phyloP scores from a whole-genome alignment of 2,797 vertebrate species.

The Dryobates pubescens region DNA sequence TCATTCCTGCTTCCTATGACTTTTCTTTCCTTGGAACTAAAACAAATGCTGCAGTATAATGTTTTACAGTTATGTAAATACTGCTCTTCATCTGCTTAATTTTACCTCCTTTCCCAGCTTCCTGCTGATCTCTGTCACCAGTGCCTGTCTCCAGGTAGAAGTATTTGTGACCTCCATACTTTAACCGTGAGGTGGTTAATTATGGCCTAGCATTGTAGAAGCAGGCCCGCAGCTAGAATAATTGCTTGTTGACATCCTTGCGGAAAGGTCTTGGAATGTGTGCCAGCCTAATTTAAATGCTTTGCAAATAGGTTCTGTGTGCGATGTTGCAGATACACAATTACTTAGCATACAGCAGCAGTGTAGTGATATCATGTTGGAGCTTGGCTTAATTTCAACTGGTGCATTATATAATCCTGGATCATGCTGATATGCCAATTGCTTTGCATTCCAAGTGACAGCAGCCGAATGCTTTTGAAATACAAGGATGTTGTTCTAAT shows the following conservation, averaged over 20 bases:
- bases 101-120: neutral
- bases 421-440: constrained; percentile 29
- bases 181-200: neutral
- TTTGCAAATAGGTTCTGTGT: neutral
- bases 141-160: neutral
- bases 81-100: neutral
- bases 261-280: neutral
- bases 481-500: neutral
- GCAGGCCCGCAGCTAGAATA: neutral
- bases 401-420: constrained; percentile 4
- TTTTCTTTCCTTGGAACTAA: neutral
- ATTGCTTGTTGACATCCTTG: neutral
- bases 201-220: neutral
- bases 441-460: constrained; percentile 4
- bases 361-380: neutral
- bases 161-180: neutral
- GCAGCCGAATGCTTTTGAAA: neutral
- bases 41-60: neutral
- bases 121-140: neutral
- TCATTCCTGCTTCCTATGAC: neutral
- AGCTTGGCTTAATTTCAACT: neutral
- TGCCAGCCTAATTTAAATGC: constrained; percentile 10
- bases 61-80: neutral
- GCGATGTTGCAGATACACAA: neutral
- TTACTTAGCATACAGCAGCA: neutral